These are phyloP conservation scores for zebrafish (Danio rerio) DNA, from an alignment of 2,113 vertebrate species.

Conservation along the genomic window GRCz12tu NC_133194.1:6539001-6539500, in stretches of 20 bases:
- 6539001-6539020: no score
- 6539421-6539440: constrained; percentile 24
- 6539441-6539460: background rate
- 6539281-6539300: background rate
- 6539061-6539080: no score
- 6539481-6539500: background rate
- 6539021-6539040: no score
- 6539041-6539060: no score
- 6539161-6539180: background rate
- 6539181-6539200: background rate
- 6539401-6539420: background rate
- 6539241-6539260: background rate
- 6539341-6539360: constrained; percentile 15
- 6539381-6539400: background rate
- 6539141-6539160: no score
- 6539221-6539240: background rate
- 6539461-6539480: background rate
- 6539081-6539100: no score
- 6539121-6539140: no score
- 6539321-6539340: background rate
- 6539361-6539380: constrained; percentile 12
- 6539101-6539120: no score
- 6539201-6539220: background rate
- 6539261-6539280: background rate
- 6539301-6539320: background rate